These are phyloP conservation scores for Drosophila crucigera DNA, from an alignment of 2,888 invertebrate species.

Conservation along the genomic window DNA sequence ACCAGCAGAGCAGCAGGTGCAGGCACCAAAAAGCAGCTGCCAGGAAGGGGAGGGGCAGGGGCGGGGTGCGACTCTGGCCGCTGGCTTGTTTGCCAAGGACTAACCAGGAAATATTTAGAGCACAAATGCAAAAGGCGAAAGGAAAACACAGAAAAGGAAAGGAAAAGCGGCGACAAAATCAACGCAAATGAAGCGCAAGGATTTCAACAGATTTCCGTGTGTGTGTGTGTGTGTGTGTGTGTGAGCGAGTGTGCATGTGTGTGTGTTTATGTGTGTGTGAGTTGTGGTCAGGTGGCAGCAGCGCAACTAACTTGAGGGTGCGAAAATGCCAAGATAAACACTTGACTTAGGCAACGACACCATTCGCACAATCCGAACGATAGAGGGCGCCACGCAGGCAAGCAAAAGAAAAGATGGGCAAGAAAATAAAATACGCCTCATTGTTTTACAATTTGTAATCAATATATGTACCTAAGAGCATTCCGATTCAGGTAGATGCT, in stretches of 20 bases:
- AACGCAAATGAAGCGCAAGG: constrained; percentile 75
- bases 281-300: constrained; percentile 26
- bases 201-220: constrained; percentile 23
- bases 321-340: constrained; percentile 58
- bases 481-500: constrained; percentile 16
- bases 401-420: neutral
- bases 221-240: constrained; percentile 1
- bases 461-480: constrained; percentile 43
- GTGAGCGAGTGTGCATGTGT: neutral
- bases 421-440: constrained; percentile 27
- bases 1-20: constrained; percentile 30
- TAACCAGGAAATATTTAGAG: constrained; percentile 73
- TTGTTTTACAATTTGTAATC: constrained; percentile 76
- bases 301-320: constrained; percentile 21
- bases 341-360: constrained; percentile 45
- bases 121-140: constrained; percentile 44
- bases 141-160: constrained; percentile 29
- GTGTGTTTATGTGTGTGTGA: constrained; percentile 6
- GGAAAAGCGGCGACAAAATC: constrained; percentile 65
- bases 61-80: constrained; percentile 35
- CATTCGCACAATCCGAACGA: constrained; percentile 11
- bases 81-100: constrained; percentile 68
- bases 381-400: constrained; percentile 24
- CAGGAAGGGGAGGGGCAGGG: neutral
- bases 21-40: constrained; percentile 15